These are phyloP conservation scores for Bergia sp. DNA, from an alignment of 92 coral and sea anemone genomes.

Conservation along the genomic window DNA sequence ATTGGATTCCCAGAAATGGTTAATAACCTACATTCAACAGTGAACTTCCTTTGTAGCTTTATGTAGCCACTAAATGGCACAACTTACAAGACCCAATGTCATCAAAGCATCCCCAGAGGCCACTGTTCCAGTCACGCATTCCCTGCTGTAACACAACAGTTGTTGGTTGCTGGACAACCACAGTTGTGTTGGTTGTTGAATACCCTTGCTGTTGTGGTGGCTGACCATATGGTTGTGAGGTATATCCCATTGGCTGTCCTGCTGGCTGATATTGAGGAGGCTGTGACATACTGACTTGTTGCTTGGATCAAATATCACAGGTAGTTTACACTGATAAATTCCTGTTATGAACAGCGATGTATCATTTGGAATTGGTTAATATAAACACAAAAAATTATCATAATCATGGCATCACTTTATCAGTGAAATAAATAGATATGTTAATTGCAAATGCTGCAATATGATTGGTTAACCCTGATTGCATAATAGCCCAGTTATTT, in stretches of 20 bases:
- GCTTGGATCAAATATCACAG: no score
- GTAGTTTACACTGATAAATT: neutral
- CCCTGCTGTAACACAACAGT: constrained; percentile 44
- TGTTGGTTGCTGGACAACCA: constrained; percentile 61
- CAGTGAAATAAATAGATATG: no score
- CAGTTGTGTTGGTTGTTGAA: constrained; percentile 41
- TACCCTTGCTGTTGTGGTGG: neutral
- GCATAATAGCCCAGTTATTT: no score
- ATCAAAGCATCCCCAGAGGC: constrained; percentile 58
- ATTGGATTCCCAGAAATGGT: no score
- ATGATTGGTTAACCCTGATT: no score
- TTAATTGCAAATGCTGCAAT: no score
- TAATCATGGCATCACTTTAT: no score
- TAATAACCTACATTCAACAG: no score
- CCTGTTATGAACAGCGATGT: neutral
- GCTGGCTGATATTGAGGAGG: constrained; percentile 1
- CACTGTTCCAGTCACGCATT: constrained; percentile 65
- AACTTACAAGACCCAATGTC: constrained; percentile 58
- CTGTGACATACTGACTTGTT: neutral
- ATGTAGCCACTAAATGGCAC: no score
- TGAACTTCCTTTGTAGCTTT: no score
- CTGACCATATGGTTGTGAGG: constrained; percentile 3
- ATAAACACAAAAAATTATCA: no score
- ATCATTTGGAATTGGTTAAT: neutral
- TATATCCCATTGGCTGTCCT: neutral